phyloP scores from a whole-genome alignment of 2,113 vertebrate species.

The Scortum barcoo region DNA sequence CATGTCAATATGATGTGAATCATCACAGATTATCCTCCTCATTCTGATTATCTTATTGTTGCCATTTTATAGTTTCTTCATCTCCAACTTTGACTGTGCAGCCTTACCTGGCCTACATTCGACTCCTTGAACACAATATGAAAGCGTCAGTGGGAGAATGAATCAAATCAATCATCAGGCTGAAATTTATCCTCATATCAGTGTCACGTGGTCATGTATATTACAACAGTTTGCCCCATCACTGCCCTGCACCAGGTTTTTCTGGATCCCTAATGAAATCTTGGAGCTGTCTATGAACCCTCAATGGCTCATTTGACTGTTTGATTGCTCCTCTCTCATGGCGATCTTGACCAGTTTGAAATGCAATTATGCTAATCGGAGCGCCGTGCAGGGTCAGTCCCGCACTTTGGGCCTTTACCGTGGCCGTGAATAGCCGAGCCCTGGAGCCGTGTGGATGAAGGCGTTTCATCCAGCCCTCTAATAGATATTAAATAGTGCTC shows the following conservation, averaged over 20 bases:
- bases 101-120: neutral
- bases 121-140: neutral
- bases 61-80: neutral
- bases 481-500: constrained; percentile 38
- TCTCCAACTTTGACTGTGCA: neutral
- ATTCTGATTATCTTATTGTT: neutral
- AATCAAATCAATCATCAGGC: constrained; percentile 17
- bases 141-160: neutral
- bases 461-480: constrained; percentile 11
- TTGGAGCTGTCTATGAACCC: constrained; percentile 4
- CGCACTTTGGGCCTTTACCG: constrained; percentile 2
- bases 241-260: neutral
- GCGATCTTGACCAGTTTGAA: constrained; percentile 49
- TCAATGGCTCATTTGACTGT: constrained; percentile 44
- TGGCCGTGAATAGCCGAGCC: constrained; percentile 4
- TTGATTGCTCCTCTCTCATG: constrained; percentile 43
- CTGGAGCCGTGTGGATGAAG: neutral
- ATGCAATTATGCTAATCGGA: constrained; percentile 58
- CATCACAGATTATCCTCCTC: neutral
- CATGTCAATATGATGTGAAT: neutral
- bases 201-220: constrained; percentile 37
- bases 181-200: neutral
- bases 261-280: constrained; percentile 38
- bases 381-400: constrained; percentile 15
- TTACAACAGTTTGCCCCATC: constrained; percentile 7